A percentile compares a stretch with the other conserved stretches of the same genome.
Evolutionary conservation across 2,888 invertebrate species (phyloP).

Genomic region (Anorthoa munda): DNA sequence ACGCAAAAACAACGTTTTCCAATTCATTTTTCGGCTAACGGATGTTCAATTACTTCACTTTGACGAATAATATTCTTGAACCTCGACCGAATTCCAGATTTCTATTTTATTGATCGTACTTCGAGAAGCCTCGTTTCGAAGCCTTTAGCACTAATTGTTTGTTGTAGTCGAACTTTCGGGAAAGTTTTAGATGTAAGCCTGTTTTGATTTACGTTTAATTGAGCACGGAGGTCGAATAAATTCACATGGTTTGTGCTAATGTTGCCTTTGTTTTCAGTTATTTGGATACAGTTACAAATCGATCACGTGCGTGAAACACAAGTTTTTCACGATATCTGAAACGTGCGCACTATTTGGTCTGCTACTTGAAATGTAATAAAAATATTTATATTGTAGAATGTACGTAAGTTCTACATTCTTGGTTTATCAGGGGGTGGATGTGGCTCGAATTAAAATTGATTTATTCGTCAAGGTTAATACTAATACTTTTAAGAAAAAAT

Average conservation of each 20-base stretch:
- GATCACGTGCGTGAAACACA: constrained; percentile 49
- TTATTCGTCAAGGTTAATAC: constrained; percentile 49
- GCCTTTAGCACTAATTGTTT: constrained; percentile 48
- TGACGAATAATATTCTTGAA: constrained; percentile 46
- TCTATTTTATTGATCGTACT: constrained; percentile 47
- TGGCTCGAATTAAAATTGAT: constrained; percentile 33
- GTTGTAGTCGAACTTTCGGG: constrained; percentile 44
- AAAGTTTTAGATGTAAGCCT: constrained; percentile 45
- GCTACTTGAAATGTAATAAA: constrained; percentile 57
- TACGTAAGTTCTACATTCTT: constrained; percentile 42
- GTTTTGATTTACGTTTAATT: constrained; percentile 57
- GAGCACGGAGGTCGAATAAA: constrained; percentile 52
- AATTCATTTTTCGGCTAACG: constrained; percentile 52
- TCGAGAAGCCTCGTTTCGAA: constrained; percentile 36
- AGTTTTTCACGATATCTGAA: constrained; percentile 53
- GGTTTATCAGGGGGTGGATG: constrained; percentile 35
- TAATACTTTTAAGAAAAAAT: constrained; percentile 11
- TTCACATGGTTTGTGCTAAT: constrained; percentile 56
- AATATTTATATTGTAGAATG: constrained; percentile 55
- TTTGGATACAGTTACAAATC: constrained; percentile 52
- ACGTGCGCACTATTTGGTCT: constrained; percentile 54
- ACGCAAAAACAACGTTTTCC: constrained; percentile 48
- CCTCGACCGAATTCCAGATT: constrained; percentile 46
- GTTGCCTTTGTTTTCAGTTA: constrained; percentile 62
- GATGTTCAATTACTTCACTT: constrained; percentile 44